Evolutionary conservation across 2,113 vertebrate genomes (phyloP), one percentile per base, ranked within the genome.

Genomic region (Notarius quadriscutis): DNA sequence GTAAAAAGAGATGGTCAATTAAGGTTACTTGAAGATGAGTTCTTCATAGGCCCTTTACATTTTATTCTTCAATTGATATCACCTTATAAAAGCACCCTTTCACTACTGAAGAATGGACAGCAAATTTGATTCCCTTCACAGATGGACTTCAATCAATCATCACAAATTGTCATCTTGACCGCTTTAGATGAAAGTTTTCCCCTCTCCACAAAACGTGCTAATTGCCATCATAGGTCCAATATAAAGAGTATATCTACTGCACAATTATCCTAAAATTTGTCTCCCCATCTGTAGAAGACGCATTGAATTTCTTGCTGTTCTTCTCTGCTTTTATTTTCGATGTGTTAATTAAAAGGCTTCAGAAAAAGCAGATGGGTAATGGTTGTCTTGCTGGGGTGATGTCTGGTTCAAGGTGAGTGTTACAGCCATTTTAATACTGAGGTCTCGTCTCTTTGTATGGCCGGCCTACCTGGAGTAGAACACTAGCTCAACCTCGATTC

Each of bases 331-430:
- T 96, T 93, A 94, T 94, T 94, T 95, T 93, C 90, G 91, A 95
- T 93, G 93, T 93, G 93, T 95, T 95, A 93, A 94, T 96, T 94
- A 95, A 96, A 94, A 95, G 94, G 94, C 95, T 94, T 94, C 94
- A 95, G 94, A 95, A 95, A 94, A 95, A 95, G 94, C 95, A 96
- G 95, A 96, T 96, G 95, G 95, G 94, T 92, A 95, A 94, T 94
- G 92, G 92, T 93, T 93, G 90, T 94, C 94, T 96, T 91, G 93
- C 90, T 90, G 93, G 93, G 93, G 93, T 95, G 93, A 93, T 90
- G 93, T 91, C 91, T 92, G 92, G 95, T 95, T 96, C 95, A 96
- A 96, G 95, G 95, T 95, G 93, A 96, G 91, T 91, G 93, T 94
- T 93, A 91, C 93, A 93, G 93, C 90, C 91, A 90, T 92, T 91